phyloP scores from a whole-genome alignment of 1,140 invertebrate species.

The Coenobita brevimanus region DNA sequence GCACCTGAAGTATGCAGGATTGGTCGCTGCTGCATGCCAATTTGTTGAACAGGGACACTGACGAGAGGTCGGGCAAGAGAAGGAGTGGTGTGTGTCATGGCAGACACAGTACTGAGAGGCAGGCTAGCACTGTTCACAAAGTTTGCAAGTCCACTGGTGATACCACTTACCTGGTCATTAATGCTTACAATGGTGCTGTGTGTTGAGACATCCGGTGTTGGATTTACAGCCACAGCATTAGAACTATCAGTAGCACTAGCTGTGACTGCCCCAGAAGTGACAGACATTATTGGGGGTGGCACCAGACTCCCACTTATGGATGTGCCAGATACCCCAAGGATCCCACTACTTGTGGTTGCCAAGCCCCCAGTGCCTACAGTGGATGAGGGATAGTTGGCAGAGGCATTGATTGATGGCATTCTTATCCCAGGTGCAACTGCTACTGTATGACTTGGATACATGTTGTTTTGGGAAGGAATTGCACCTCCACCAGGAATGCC shows the following conservation, averaged over 20 bases:
- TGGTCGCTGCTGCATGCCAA: conserved; percentile 47
- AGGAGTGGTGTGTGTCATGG: conserved; percentile 49
- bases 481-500: conserved; percentile 70
- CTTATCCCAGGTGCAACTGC: conserved; percentile 50
- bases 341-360: conserved; percentile 16
- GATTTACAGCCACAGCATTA: conserved; percentile 7
- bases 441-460: conserved; percentile 65
- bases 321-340: conserved; percentile 6
- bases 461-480: conserved; percentile 58
- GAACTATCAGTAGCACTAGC: background rate
- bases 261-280: conserved; percentile 34
- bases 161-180: conserved; percentile 61
- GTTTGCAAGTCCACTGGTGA: conserved; percentile 48
- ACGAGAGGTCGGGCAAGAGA: conserved; percentile 49
- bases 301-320: conserved; percentile 33
- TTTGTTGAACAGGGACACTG: conserved; percentile 48
- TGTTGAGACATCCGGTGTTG: conserved; percentile 46
- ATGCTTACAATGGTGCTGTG: conserved; percentile 55
- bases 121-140: conserved; percentile 28
- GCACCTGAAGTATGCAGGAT: conserved; percentile 23
- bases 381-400: conserved; percentile 54
- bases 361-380: background rate
- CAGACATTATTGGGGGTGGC: conserved; percentile 63
- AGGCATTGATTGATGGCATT: conserved; percentile 43
- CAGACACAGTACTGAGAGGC: conserved; percentile 31